Evolutionary conservation across 2,888 invertebrate genomes (phyloP), one percentile per base, ranked within the genome.

Genomic region (Drosophila atroscutellata): DNA sequence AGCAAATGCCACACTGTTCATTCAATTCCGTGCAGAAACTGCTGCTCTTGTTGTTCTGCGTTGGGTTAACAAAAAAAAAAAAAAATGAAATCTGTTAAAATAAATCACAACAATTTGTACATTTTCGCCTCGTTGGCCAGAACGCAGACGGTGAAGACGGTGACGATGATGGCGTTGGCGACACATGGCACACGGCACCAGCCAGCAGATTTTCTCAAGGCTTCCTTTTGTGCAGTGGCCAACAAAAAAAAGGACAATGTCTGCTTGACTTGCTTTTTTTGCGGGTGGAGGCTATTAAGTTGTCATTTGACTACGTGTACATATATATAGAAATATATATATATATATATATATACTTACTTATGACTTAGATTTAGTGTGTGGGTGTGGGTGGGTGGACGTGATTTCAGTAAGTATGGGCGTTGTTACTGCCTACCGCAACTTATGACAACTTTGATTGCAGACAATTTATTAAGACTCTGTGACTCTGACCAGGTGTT

Each of bases 41-140:
- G 37, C 49, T 63, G 36, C 36, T 26, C 26, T n/a, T 37, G 30
- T 20, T 52, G 51, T 57, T 69, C 32, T 60, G 54, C 77, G 79
- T 87, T 84, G 77, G 89, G 89, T 83, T 88, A 88, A 86, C 88
- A 79, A 77, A 60, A 49, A 55, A 42, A 57, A 42, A 57, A 77
- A 84, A 55, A 49, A 63, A 63, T 64, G 28, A 50, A 83, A 86
- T 84, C 86, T 86, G 90, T 86, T 86, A 89, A 86, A 86, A 86
- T 86, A 86, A 86, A 86, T 86, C 86, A 89, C 86, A 86, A 86
- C 86, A 86, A 86, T 86, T 86, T 86, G 88, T 86, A 86, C 90
- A 89, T 85, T 86, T 86, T 89, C 88, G 86, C 81, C 83, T 86
- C 90, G 86, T 85, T 86, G 86, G 81, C 55, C 83, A 84, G 81